These are phyloP conservation scores for Oceanodroma leucorhoa DNA, from an alignment of 2,797 vertebrate species.

Conservation along the genomic window DNA sequence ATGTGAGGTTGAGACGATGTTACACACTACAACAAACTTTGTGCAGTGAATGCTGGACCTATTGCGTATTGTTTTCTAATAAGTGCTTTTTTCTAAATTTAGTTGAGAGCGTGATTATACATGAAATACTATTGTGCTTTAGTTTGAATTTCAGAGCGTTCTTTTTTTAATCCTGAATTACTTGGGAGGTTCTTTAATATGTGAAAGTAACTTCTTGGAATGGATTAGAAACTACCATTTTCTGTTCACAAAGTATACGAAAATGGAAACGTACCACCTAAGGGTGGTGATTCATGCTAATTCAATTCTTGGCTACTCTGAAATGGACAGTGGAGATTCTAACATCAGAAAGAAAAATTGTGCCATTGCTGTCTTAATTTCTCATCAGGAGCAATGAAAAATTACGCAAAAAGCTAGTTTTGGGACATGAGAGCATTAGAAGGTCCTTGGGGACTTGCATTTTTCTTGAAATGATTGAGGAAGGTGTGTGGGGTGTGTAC, in stretches of 20 bases:
- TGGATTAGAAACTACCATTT: not conserved
- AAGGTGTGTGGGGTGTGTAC: not conserved
- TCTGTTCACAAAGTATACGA: not conserved
- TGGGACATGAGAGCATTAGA: not conserved
- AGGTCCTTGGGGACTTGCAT: not conserved
- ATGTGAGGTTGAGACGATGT: not conserved
- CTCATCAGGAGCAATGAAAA: not conserved
- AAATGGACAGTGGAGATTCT: not conserved
- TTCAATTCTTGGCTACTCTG: not conserved
- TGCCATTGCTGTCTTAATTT: not conserved
- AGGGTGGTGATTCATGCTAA: not conserved
- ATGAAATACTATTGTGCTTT: not conserved
- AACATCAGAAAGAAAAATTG: not conserved
- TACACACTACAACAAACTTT: not conserved
- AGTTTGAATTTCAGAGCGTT: not conserved
- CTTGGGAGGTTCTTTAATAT: not conserved
- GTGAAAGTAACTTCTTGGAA: not conserved
- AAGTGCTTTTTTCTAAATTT: not conserved
- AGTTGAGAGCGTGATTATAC: not conserved
- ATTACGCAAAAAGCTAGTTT: not conserved
- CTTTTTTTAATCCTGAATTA: not conserved
- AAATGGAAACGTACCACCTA: not conserved
- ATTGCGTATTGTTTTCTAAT: not conserved
- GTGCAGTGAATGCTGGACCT: not conserved
- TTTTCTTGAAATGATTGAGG: not conserved